These are phyloP conservation scores for Drosophila pectinifera DNA, from an alignment of 1,140 invertebrate genomes.

Conservation along the genomic window DNA sequence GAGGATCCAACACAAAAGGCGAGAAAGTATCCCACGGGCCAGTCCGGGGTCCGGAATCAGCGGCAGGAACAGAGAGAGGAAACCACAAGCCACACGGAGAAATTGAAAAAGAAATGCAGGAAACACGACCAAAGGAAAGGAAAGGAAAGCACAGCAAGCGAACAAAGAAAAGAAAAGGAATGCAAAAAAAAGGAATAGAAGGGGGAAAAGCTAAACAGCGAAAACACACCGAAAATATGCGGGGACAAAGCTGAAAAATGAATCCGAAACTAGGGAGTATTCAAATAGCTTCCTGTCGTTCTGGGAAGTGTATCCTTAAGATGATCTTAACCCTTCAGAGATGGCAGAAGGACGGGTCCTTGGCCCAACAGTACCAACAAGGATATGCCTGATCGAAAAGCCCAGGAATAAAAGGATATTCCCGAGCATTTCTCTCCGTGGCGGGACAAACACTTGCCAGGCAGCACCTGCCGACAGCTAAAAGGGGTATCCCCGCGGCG, in stretches of 20 bases:
- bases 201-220: background rate
- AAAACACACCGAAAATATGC: conserved; percentile 9
- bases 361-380: no score
- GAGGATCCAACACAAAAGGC: conserved; percentile 50
- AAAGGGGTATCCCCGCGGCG: background rate
- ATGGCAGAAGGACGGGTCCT: no score
- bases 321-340: no score
- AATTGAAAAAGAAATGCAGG: conserved; percentile 52
- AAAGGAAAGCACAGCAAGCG: conserved; percentile 1
- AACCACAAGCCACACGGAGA: conserved; percentile 67
- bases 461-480: conserved; percentile 14
- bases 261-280: background rate
- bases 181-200: background rate
- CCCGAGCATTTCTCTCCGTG: conserved; percentile 3
- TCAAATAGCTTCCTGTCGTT: background rate
- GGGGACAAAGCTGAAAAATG: background rate
- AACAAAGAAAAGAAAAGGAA: conserved; percentile 2
- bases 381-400: background rate
- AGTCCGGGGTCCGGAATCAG: conserved; percentile 14
- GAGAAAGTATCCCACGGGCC: conserved; percentile 27
- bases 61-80: conserved; percentile 37
- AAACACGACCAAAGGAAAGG: no score
- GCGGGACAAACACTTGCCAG: background rate
- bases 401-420: background rate
- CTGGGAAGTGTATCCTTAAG: no score